Percentiles rank a stretch among this genome's conserved stretches.
Evolutionary conservation across 2,797 vertebrate species (phyloP).

Genomic region (Tangara arthus): DNA sequence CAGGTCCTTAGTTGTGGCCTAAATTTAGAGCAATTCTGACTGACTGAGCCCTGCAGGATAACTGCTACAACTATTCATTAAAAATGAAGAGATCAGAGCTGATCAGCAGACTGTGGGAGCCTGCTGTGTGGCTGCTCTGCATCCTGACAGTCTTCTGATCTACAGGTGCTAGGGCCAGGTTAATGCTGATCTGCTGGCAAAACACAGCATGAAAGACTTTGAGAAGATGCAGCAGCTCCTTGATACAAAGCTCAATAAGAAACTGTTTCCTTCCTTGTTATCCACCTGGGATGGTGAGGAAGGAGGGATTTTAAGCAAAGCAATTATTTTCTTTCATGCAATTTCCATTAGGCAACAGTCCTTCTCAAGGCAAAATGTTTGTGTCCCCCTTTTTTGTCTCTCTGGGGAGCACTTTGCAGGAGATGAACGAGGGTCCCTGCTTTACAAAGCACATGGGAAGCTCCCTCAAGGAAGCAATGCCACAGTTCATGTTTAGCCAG

Average conservation of each 20-base stretch:
- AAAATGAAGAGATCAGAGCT: not conserved
- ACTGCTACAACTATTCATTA: not conserved
- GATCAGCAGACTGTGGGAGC: not conserved
- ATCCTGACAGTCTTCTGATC: not conserved
- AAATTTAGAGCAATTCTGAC: conserved; percentile 2
- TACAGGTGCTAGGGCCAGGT: not conserved
- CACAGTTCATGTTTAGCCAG: not conserved
- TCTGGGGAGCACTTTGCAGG: not conserved
- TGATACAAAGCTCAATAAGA: not conserved
- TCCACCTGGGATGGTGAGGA: not conserved
- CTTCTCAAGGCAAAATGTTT: not conserved
- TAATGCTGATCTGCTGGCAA: not conserved
- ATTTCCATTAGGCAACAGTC: not conserved
- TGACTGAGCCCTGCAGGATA: not conserved
- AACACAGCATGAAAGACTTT: not conserved
- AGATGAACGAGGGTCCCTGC: not conserved
- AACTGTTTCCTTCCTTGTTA: not conserved
- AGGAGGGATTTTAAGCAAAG: not conserved
- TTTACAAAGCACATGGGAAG: not conserved
- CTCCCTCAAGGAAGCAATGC: not conserved
- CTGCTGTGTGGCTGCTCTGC: not conserved
- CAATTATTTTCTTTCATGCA: not conserved
- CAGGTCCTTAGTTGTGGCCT: not conserved
- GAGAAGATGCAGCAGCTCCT: not conserved
- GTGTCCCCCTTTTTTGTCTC: not conserved